These are phyloP conservation scores for Numenius arquata DNA, from an alignment of 2,113 vertebrate species.

Conservation along the genomic window DNA sequence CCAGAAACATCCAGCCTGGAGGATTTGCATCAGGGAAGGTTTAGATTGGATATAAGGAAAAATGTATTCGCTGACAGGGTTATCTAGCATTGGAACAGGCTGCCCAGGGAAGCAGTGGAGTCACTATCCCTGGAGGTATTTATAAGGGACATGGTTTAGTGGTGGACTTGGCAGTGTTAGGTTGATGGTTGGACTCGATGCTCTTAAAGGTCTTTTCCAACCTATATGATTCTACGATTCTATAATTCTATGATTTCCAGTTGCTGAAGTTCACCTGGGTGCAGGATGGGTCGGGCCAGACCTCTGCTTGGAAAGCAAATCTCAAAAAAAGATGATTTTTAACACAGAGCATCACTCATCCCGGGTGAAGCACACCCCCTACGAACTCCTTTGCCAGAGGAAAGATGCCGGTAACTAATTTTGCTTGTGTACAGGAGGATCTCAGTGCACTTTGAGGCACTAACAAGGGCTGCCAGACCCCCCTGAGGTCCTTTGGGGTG, in stretches of 20 bases:
- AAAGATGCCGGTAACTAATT: neutral
- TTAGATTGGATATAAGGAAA: neutral
- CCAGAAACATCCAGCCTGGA: neutral
- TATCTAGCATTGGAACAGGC: neutral
- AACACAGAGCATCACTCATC: neutral
- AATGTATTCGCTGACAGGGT: too few relatives aligned
- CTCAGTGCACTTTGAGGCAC: neutral
- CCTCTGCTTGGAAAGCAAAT: neutral
- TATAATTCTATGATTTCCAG: neutral
- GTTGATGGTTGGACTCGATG: neutral
- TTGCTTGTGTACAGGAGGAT: neutral
- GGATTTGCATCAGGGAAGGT: neutral
- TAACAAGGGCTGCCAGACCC: neutral
- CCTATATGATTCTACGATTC: neutral
- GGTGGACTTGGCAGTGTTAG: neutral
- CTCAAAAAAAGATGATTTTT: neutral
- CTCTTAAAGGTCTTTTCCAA: neutral
- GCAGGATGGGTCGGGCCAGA: neutral
- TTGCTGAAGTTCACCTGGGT: neutral
- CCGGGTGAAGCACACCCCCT: neutral
- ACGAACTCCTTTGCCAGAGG: neutral
- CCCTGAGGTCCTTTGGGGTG: neutral
- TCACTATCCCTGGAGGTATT: neutral
- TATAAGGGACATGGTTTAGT: neutral
- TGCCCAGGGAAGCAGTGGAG: neutral